A percentile compares a stretch with the other conserved stretches of the same genome.
These are phyloP conservation scores for Scolopax rusticola DNA, from an alignment of 2,797 vertebrate species.

Conservation along the genomic window DNA sequence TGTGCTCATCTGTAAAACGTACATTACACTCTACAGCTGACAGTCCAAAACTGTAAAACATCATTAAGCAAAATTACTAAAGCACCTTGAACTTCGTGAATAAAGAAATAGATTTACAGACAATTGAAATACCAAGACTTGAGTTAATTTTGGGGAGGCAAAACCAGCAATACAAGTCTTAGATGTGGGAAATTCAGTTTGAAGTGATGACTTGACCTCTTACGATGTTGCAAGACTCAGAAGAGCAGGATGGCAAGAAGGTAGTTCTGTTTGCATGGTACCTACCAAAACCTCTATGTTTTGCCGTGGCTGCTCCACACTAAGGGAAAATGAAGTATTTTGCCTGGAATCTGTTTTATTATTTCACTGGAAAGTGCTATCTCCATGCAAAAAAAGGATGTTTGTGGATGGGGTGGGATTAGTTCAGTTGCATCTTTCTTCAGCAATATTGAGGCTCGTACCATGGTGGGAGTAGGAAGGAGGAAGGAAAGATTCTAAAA, in stretches of 20 bases:
- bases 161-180: background rate
- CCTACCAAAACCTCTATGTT: background rate
- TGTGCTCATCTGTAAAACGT: background rate
- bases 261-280: background rate
- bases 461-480: background rate
- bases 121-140: background rate
- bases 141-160: background rate
- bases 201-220: background rate
- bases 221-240: background rate
- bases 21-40: accelerated
- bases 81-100: background rate
- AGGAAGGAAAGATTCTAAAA: background rate
- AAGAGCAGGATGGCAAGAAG: background rate
- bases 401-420: background rate
- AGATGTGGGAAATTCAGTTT: background rate
- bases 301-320: background rate
- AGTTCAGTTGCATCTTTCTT: background rate
- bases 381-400: background rate
- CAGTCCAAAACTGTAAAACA: background rate
- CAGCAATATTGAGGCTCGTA: background rate
- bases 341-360: background rate
- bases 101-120: background rate
- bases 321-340: background rate
- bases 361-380: background rate
- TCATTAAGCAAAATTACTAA: background rate